Percentiles rank a stretch among this genome's conserved stretches.
These are phyloP conservation scores for Muntiacus reevesi DNA, from an alignment of 2,113 vertebrate species.

Conservation along the genomic window DNA sequence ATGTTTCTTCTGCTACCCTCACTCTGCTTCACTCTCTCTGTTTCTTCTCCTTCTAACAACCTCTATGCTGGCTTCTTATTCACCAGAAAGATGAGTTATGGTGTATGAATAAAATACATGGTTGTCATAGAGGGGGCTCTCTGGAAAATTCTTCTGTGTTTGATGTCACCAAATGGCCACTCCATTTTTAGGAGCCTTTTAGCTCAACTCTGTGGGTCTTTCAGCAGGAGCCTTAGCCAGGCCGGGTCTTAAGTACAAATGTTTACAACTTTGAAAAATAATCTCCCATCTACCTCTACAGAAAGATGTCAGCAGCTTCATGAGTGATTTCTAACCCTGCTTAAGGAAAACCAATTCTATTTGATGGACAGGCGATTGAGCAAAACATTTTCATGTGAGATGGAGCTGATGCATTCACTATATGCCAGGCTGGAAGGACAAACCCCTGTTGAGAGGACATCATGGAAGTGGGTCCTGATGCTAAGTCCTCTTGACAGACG, in stretches of 20 bases:
- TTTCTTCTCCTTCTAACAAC: not conserved
- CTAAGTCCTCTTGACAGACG: not conserved
- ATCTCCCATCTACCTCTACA: not conserved
- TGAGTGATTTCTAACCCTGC: not conserved
- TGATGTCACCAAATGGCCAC: not conserved
- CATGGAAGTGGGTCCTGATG: not conserved
- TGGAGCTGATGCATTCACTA: not conserved
- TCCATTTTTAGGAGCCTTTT: not conserved
- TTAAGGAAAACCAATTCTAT: not conserved
- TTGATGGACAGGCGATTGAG: not conserved
- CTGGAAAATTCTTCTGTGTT: not conserved
- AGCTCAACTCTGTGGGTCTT: not conserved
- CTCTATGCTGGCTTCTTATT: not conserved
- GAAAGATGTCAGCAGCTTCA: not conserved
- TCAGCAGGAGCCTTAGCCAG: not conserved
- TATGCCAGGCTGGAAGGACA: not conserved
- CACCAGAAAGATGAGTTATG: not conserved
- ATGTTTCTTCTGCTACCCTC: not conserved
- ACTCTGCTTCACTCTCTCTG: not conserved
- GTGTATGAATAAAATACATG: not conserved
- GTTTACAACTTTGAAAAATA: not conserved
- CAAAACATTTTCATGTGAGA: not conserved
- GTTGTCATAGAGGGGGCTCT: not conserved
- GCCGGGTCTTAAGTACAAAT: not conserved
- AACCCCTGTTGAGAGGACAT: not conserved